phyloP scores from a whole-genome alignment of 2,113 vertebrate genomes.

The Bettongia penicillata region DNA sequence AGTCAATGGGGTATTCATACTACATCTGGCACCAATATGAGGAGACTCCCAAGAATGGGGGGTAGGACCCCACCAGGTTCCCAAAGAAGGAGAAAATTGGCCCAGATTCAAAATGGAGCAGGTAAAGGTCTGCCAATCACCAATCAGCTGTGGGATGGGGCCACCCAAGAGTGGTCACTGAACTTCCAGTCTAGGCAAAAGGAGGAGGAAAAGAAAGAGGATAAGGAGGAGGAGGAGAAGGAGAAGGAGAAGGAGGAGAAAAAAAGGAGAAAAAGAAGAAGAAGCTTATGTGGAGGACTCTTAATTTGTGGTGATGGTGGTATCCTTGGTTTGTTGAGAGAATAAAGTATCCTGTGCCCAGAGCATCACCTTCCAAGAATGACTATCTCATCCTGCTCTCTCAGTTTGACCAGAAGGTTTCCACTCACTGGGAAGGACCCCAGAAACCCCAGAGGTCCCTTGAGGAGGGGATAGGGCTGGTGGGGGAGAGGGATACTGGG shows the following conservation, averaged over 20 bases:
- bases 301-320: background rate
- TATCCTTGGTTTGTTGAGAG: background rate
- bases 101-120: background rate
- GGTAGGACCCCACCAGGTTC: background rate
- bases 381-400: background rate
- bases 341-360: background rate
- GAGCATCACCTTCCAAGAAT: background rate
- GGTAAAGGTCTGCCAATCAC: background rate
- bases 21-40: background rate
- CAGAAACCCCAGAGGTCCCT: background rate
- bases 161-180: background rate
- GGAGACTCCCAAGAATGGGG: background rate
- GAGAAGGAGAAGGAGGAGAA: background rate
- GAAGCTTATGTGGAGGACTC: background rate
- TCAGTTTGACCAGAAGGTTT: background rate
- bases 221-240: too few species aligned
- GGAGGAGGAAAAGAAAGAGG: background rate
- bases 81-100: background rate
- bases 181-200: background rate
- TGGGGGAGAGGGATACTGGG: background rate
- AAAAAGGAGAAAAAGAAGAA: too few species aligned
- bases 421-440: too few species aligned
- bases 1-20: background rate
- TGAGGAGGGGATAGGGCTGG: background rate
- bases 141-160: background rate